These are phyloP conservation scores for Columba guinea DNA, from an alignment of 2,797 vertebrate genomes.

Conservation along the genomic window DNA sequence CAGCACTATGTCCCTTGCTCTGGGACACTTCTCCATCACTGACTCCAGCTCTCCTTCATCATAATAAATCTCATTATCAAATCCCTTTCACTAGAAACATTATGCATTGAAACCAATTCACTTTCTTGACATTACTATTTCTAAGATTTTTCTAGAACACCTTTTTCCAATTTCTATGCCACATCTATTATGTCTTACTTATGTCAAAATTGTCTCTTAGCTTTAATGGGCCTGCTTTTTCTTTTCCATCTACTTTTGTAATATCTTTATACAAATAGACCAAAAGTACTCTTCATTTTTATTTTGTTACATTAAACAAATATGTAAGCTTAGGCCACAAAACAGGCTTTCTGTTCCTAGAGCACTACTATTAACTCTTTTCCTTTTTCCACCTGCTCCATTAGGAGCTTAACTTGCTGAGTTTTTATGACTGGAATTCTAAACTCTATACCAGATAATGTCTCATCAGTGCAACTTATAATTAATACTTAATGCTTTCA, in stretches of 20 bases:
- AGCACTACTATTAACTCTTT: not conserved
- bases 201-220: not conserved
- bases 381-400: not conserved
- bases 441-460: constrained; percentile 36
- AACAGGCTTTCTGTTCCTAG: not conserved
- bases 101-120: not conserved
- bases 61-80: not conserved
- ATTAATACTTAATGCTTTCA: constrained; percentile 66
- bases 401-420: constrained; percentile 33
- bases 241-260: not conserved
- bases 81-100: not conserved
- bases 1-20: not conserved
- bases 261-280: not conserved
- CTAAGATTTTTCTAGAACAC: not conserved
- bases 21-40: not conserved
- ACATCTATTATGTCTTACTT: not conserved
- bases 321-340: not conserved
- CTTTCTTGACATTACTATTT: not conserved
- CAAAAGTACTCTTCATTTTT: not conserved
- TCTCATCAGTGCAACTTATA: constrained; percentile 62
- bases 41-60: not conserved
- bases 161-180: not conserved
- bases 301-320: not conserved
- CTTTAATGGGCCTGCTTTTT: not conserved
- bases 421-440: constrained; percentile 43